These are phyloP conservation scores for Hydrozoanthus gracilis DNA, from an alignment of 92 coral and sea anemone species.

Conservation along the genomic window DNA sequence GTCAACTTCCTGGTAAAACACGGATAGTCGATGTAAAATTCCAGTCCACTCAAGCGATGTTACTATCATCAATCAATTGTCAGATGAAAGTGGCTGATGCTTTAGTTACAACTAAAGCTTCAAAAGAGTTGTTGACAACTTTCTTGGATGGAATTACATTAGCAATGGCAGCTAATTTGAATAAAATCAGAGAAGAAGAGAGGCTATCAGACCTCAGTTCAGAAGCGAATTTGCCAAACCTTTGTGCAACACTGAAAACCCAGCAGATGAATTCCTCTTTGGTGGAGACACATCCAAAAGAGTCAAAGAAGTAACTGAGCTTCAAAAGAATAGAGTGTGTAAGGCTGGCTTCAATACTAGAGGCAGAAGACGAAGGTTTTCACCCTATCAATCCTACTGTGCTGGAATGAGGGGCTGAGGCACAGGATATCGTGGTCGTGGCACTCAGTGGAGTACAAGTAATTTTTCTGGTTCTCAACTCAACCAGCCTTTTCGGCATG, in stretches of 20 bases:
- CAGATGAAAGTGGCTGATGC: conserved; percentile 51
- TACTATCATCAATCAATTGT: conserved; percentile 50
- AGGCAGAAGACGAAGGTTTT: conserved; percentile 38
- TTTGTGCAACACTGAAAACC: conserved; percentile 49
- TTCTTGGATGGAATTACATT: conserved; percentile 59
- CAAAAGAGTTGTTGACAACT: conserved; percentile 48
- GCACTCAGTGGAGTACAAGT: neutral
- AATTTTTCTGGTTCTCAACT: conserved; percentile 3
- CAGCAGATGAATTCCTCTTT: conserved; percentile 66
- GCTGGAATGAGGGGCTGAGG: conserved; percentile 31
- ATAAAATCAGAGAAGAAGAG: conserved; percentile 50
- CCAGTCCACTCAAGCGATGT: conserved; percentile 29
- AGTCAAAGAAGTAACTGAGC: conserved; percentile 61
- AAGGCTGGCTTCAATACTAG: conserved; percentile 10
- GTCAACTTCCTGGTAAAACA: conserved; percentile 52
- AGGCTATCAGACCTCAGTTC: conserved; percentile 59
- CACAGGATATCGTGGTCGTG: conserved; percentile 13
- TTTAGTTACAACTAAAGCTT: conserved; percentile 36
- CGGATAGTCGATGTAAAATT: conserved; percentile 49
- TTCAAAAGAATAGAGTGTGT: conserved; percentile 57
- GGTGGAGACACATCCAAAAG: conserved; percentile 68
- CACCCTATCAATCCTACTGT: neutral
- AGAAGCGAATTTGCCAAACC: conserved; percentile 60
- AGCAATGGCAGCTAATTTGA: conserved; percentile 54
- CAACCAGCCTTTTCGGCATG: conserved; percentile 39